Evolutionary conservation across 35 echinoderm and acorn worm species (phyloP), one percentile per base, ranked within the genome.

Genomic region (Holothuria glaberrima): DNA sequence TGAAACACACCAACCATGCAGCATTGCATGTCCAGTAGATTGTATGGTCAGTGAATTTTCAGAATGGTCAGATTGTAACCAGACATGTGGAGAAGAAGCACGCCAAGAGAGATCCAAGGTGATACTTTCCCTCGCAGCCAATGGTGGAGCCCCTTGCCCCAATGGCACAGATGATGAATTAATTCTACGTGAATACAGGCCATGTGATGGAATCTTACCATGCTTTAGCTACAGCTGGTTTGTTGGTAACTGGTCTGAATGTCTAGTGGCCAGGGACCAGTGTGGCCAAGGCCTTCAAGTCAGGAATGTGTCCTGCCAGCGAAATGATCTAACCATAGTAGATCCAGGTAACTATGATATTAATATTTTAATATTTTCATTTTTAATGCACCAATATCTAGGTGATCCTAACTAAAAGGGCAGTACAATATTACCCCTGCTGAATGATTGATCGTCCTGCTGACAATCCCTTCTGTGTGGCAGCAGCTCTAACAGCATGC

Each of bases 191-290:
- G 77, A 77, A 26, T 88, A 26, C 21, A 73, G 3, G 30, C 31
- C 56, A 0, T 99, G 97, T 64, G 48, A 67, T 12, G 61, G 90
- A 63, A 35, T 95, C 1, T 64, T 83, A 0, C 93, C 93, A 25
- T 99, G 97, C 46, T 99, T 95, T 48, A 93, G 50, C n/a, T 99
- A 93, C 86, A 89, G 71, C 0, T 99, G 97, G 97, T 41, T 86
- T 18, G 62, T 61, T 18, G 66, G 66, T 17, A 75, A 69, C 28
- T 99, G 97, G 97, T 70, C 69, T 48, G 83, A 78, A 13, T 99
- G 97, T 91, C 65, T 76, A 57, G 91, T 95, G 10, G 30, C 94
- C 21, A 83, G 83, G 27, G 87, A 67, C 30, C 52, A 48, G 0
- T 99, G 97, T 80, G 97, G 97, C 0, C 89, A 68, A 63, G 97